Evolutionary conservation across 2,888 invertebrate genomes (phyloP), one percentile per base, ranked within the genome.

Genomic region (Dorcus hopei): DNA sequence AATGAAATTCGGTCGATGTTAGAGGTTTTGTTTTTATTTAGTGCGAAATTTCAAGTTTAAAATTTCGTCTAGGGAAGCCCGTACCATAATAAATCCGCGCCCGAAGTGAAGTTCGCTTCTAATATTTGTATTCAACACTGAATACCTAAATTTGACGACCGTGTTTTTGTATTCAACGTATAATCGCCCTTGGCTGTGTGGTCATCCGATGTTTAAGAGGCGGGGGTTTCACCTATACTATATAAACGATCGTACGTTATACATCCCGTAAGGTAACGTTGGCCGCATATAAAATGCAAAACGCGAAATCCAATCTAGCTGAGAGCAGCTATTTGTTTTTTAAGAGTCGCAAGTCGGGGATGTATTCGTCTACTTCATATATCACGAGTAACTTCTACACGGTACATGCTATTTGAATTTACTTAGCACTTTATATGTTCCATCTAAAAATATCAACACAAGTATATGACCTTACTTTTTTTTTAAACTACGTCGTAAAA

Each of bases 311-410:
- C 73, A 74, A 74, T 74, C 73, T 73, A 71, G 69, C 67, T 73
- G 72, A 74, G 68, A 74, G 74, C 73, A 69, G 69, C 72, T 69
- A 73, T 74, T 74, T 73, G 72, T 73, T 74, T 72, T 72, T 66
- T 68, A 69, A 70, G 64, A 64, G 65, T 65, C 67, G 63, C 70
- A 69, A 68, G 51, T 53, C 63, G 62, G 56, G 53, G 60, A 58
- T 64, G 59, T 54, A 58, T 48, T 54, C 54, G 61, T 65, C 61
- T 64, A 54, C 58, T 59, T 56, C 62, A 64, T 67, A 63, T 60
- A 67, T 67, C 63, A 67, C 64, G 49, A 43, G 51, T 58, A 62
- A 60, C 50, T 59, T 56, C 58, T 62, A 45, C 19, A 19, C 58
- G 57, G 58, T 57, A 54, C 61, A 57, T 61, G 59, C 62, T 51